Evolutionary conservation across 2,113 vertebrate genomes (phyloP), one percentile per base, ranked within the genome.

Genomic region (Gopherus flavomarginatus): DNA sequence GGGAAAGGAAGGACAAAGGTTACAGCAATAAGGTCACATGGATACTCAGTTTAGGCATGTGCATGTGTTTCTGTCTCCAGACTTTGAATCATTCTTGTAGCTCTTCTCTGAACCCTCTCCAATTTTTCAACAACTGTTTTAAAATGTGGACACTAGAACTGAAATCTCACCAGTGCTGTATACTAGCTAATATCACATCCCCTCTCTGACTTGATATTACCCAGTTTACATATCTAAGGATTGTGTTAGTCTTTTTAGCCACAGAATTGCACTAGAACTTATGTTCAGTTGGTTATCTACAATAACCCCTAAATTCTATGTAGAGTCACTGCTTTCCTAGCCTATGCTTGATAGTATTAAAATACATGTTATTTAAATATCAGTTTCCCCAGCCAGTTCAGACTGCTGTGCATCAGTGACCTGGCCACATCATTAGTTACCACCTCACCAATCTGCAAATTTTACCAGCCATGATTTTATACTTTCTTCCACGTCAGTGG

Each of bases 391-490:
- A 57, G 9, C 26, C 26, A 57, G 56, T 57, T 57, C 56, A 57
- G 26, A 57, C 56, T 57, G 24, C 56, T 57, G 26, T 57, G 26
- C 26, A 57, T 57, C 59, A 42, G 47, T 77, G 69, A 85, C 31
- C 42, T 57, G 56, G 56, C 11, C 56, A 27, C 56, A 5, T 57
- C 26, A 21, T 53, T 53, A 53, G 24, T 56, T 56, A 26, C 24
- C 26, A 21, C 52, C 54, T 0, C 0, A 13, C 62, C 83, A 56
- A 47, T 56, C 84, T 88, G 42, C 19, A 56, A 6, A 6, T 24
- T 94, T 53, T 9, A 86, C 52, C 38, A 62, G 38, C 44, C 81
- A 92, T 92, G 81, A 42, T 81, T 91, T 77, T 90, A n/a, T 77
- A 10, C 50, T 93, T 94, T 87, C 26, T 81, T 87, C 94, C 50